Evolutionary conservation across 2,888 invertebrate species (phyloP).

Genomic region (Cephus pygmeus): DNA sequence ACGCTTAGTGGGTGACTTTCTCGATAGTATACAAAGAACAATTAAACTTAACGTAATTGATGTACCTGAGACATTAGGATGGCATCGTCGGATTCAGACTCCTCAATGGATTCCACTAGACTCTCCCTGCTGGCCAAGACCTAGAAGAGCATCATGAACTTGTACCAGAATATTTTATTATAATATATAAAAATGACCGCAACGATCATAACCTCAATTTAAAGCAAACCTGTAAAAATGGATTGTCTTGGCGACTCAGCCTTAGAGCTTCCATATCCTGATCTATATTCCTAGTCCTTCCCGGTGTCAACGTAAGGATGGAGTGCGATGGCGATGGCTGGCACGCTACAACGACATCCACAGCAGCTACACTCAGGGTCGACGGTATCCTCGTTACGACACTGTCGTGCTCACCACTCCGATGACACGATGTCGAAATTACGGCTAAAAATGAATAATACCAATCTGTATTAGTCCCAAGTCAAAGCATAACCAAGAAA

Average conservation of each 20-base stretch:
- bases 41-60: conserved; percentile 12
- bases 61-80: conserved; percentile 82
- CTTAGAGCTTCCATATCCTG: conserved; percentile 87
- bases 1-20: neutral
- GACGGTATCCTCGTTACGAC: conserved; percentile 66
- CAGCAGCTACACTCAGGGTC: conserved; percentile 65
- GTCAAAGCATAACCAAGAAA: neutral
- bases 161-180: neutral
- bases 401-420: conserved; percentile 22
- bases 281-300: conserved; percentile 81
- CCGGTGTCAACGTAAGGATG: conserved; percentile 78
- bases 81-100: conserved; percentile 81
- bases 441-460: conserved; percentile 37
- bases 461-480: neutral
- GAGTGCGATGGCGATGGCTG: conserved; percentile 71
- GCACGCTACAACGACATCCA: conserved; percentile 59
- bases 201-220: neutral
- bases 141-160: conserved; percentile 60
- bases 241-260: conserved; percentile 85
- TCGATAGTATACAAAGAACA: neutral
- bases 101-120: conserved; percentile 78
- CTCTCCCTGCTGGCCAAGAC: conserved; percentile 85
- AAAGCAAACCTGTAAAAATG: conserved; percentile 77
- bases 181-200: neutral
- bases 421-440: conserved; percentile 49